phyloP scores from a whole-genome alignment of 2,113 vertebrate species.

The Actinemys pallida region DNA sequence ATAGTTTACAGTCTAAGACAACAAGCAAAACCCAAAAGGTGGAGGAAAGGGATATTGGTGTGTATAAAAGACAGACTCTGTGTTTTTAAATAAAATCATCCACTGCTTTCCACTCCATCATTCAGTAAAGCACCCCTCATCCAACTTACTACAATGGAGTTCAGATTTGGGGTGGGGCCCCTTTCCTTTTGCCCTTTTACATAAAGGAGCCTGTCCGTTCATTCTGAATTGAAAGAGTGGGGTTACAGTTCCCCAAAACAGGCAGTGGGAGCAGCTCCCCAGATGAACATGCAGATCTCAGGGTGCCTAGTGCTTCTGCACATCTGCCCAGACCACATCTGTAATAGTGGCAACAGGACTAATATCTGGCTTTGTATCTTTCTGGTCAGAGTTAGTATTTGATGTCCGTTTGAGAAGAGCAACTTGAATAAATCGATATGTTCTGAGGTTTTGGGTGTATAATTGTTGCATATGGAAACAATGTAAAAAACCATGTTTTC shows the following conservation, averaged over 20 bases:
- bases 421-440: not conserved
- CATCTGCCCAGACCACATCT: not conserved
- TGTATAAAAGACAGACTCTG: not conserved
- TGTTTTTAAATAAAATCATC: not conserved
- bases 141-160: not conserved
- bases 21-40: not conserved
- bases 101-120: not conserved
- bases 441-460: not conserved
- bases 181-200: not conserved
- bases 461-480: not conserved
- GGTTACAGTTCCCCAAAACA: not conserved
- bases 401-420: not conserved
- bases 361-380: constrained; percentile 21
- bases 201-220: not conserved
- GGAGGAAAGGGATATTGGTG: not conserved
- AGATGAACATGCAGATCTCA: not conserved
- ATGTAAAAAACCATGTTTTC: not conserved
- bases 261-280: not conserved
- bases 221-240: not conserved
- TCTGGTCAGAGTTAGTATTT: not conserved
- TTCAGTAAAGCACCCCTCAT: not conserved
- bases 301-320: not conserved
- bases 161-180: not conserved
- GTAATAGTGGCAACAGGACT: not conserved
- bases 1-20: not conserved